Evolutionary conservation across 2,113 vertebrate species (phyloP), one percentile per base, ranked within the genome.

Genomic region (Mola mola): DNA sequence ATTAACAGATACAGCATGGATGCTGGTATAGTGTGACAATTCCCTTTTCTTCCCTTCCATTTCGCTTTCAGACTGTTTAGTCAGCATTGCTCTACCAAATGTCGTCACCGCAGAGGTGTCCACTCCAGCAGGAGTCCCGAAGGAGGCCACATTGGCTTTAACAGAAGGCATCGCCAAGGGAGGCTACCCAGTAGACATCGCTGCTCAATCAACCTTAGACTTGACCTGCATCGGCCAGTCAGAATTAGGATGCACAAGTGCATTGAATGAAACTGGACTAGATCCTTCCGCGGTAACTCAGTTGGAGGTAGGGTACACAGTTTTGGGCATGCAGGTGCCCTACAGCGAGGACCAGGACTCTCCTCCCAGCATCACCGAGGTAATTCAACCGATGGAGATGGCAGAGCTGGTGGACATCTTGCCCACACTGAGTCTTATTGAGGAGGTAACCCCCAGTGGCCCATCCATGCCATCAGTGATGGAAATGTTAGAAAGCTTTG

Each of bases 141-240:
- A 69, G 28, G 77, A 84, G 12, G 25, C 60, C 1, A 8, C 21
- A 0, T 34, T 70, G 29, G 49, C 34, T 16, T 53, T 79, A 3
- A 41, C 58, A 46, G 86, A 83, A 51, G 89, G 89, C 3, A 58
- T 88, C 0, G 71, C 72, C 2, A 89, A 90, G 52, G 87, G 89
- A 26, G 89, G 87, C 0, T 90, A 88, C 68, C 87, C 87, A 0
- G 85, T 88, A 1, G 86, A 88, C 71, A 76, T 88, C 29, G 65
- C 21, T 17, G 19, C 58, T 20, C 79, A 78, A 4, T 81, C 82
- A 0, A 48, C 62, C 0, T 2, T 66, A 1, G 87, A 86, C 48
- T 8, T 87, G 61, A 73, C 77, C 0, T 66, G 37, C 66, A 34
- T 67, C 0, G 59, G 46, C 8, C 70, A 52, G 15, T 48, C 83